phyloP scores from a whole-genome alignment of 2,888 invertebrate genomes.

The Oxycera nigricornis region DNA sequence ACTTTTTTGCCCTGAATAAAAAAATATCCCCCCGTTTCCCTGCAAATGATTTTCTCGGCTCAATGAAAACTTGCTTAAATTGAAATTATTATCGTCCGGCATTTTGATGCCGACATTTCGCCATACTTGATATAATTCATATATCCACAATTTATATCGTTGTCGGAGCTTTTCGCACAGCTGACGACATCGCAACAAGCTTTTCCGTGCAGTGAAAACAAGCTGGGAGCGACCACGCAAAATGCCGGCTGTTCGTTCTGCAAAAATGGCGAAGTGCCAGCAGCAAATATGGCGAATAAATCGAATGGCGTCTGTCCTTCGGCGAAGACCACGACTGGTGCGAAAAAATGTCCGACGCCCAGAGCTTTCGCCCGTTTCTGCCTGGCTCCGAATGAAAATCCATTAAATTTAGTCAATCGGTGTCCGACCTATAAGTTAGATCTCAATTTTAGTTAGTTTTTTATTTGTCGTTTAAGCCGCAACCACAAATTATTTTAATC shows the following conservation, averaged over 20 bases:
- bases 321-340: no score
- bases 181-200: neutral
- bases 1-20: no score
- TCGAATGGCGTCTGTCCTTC: neutral
- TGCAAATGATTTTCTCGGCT: no score
- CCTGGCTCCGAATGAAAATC: conserved; percentile 2
- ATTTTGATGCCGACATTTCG: no score
- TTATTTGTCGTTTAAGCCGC: no score
- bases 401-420: conserved; percentile 60
- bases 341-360: neutral
- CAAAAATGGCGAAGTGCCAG: neutral
- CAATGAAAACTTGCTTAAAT: no score
- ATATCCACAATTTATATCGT: no score
- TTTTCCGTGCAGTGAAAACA: neutral
- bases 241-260: neutral
- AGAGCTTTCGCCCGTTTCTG: conserved; percentile 8
- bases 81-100: no score
- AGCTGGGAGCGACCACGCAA: conserved; percentile 28
- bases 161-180: neutral
- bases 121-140: no score
- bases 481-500: conserved; percentile 11
- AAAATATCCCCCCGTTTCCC: no score
- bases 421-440: conserved; percentile 63
- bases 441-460: conserved; percentile 51
- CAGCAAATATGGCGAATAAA: conserved; percentile 4